A percentile compares a stretch with the other conserved stretches of the same genome.
phyloP scores from a whole-genome alignment of 2,888 invertebrate species.

The Lacanobia oleracea region DNA sequence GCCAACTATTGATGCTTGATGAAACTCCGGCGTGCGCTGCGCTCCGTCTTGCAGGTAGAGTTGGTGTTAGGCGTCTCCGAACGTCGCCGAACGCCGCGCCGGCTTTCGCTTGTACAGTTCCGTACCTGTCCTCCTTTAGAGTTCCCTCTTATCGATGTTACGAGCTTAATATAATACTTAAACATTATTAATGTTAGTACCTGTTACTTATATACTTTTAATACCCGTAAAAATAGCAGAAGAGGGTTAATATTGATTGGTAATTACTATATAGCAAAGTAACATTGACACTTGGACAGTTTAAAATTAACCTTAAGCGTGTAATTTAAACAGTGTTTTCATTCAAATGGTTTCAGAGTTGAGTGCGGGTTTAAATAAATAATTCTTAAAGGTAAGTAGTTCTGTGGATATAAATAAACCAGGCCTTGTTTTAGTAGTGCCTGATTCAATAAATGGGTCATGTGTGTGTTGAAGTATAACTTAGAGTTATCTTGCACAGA shows the following conservation, averaged over 20 bases:
- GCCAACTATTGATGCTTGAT: conserved; percentile 82
- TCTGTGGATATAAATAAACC: no score
- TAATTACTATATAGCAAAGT: no score
- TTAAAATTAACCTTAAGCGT: background rate
- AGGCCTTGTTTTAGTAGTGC: conserved; percentile 15
- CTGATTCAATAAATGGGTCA: conserved; percentile 23
- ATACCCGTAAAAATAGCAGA: no score
- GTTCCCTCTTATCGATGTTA: conserved; percentile 34
- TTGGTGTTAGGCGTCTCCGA: conserved; percentile 42
- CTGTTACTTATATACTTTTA: no score
- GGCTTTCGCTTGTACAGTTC: conserved; percentile 36
- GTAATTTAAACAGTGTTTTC: conserved; percentile 21
- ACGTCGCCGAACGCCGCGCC: background rate
- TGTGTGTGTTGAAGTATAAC: conserved; percentile 4
- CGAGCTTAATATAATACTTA: conserved; percentile 9
- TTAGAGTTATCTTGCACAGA: conserved; percentile 13
- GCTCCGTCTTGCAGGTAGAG: conserved; percentile 66
- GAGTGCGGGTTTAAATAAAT: conserved; percentile 6
- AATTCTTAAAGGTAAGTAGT: no score
- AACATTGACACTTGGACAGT: conserved; percentile 28
- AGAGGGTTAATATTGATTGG: background rate
- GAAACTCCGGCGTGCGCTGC: conserved; percentile 78
- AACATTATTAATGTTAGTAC: background rate
- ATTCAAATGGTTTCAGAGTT: background rate
- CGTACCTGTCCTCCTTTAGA: conserved; percentile 29